phyloP scores from a whole-genome alignment of 1,140 invertebrate genomes.

The Magallana ariakensis region DNA sequence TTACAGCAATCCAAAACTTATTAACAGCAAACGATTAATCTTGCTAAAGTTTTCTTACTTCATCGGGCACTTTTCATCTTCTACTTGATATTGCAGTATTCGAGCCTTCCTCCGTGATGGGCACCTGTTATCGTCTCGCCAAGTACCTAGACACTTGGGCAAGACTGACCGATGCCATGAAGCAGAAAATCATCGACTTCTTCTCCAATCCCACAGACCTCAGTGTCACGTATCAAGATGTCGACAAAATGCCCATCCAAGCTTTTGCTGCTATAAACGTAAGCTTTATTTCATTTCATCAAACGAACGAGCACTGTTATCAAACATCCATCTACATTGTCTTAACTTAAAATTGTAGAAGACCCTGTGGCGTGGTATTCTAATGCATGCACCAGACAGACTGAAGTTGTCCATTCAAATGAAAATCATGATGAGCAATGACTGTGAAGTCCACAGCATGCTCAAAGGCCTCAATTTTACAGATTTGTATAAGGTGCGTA shows the following conservation, averaged over 20 bases:
- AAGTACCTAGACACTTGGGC: neutral
- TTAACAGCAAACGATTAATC: no score
- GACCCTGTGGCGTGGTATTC: neutral
- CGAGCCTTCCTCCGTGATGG: neutral
- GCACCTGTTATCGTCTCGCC: neutral
- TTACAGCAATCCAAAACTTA: no score
- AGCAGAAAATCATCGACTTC: neutral
- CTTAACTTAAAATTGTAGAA: neutral
- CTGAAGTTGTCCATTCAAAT: neutral
- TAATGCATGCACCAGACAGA: neutral
- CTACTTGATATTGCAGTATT: neutral
- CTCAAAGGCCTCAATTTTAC: constrained; percentile 4
- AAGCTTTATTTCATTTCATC: neutral
- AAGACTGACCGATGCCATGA: neutral
- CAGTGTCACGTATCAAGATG: constrained; percentile 2
- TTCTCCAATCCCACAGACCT: neutral
- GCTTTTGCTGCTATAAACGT: neutral
- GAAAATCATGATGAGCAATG: neutral
- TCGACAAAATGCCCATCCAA: neutral
- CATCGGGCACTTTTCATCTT: no score
- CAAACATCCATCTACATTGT: neutral
- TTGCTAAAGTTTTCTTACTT: no score
- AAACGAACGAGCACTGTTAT: neutral
- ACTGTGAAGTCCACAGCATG: neutral
- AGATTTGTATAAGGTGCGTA: neutral